Evolutionary conservation across 2,888 invertebrate genomes (phyloP).

Genomic region (Pseudococcus viburni): DNA sequence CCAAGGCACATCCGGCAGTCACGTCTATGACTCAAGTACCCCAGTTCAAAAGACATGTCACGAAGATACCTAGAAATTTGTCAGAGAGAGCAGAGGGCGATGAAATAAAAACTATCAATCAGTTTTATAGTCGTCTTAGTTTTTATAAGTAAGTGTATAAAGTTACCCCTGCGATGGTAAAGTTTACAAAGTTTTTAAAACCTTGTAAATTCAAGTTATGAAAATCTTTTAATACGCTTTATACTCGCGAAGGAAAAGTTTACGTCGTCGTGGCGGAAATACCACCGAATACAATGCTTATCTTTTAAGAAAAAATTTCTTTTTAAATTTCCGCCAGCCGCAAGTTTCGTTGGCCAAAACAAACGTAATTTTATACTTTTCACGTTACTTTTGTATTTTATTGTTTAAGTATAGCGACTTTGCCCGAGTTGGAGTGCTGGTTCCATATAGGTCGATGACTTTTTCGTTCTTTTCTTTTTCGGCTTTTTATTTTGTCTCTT

Average conservation of each 20-base stretch:
- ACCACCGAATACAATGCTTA: constrained; percentile 28
- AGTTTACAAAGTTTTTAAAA: constrained; percentile 19
- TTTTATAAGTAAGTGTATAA: not conserved
- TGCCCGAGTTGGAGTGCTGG: not conserved
- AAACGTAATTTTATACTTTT: constrained; percentile 49
- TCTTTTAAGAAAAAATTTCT: constrained; percentile 29
- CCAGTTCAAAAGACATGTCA: not conserved
- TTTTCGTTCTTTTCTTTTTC: not conserved
- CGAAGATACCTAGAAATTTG: not conserved
- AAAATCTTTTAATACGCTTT: constrained; percentile 51
- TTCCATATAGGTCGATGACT: constrained; percentile 33
- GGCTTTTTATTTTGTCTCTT: not conserved
- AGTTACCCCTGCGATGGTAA: not conserved
- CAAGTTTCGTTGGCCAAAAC: constrained; percentile 25
- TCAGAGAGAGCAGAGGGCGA: not conserved
- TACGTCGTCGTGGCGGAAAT: not conserved
- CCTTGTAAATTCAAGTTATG: constrained; percentile 41
- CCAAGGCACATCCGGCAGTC: no score
- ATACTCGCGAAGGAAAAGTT: constrained; percentile 1
- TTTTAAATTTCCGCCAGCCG: constrained; percentile 30
- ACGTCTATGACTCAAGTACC: not conserved
- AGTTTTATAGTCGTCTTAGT: constrained; percentile 1
- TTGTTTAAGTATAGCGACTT: not conserved
- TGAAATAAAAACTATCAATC: constrained; percentile 40
- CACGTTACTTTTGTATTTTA: not conserved